Base-by-base conservation (phyloP, 2,797 vertebrate species). In the Pyrrhura leucotis region DNA sequence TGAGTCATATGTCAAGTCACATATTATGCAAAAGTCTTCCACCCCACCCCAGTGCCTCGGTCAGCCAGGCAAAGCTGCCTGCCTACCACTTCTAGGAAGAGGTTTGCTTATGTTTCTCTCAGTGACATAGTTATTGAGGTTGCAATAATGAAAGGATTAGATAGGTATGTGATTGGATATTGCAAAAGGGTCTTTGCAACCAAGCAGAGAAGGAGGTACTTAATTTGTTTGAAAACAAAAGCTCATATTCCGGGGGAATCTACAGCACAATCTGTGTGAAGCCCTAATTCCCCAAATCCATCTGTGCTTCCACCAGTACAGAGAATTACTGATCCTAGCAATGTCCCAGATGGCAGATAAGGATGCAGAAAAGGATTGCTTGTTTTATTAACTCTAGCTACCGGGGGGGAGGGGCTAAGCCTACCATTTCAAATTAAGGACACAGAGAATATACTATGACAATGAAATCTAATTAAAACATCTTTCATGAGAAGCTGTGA, bases 251-350 rank as follows among this genome's bases (percentile, higher is more conserved):
- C 40, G 23, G 33, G 71, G 37, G 80, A 95, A 93, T 87, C 77
- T 72, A 6, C 67, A 77, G 88, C 56, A 77, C 85, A 95, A 87
- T 95, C 94, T 94, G 83, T 45, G 85, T 74, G 91, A 93, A 96
- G 61, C 61, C 18, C n/a, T 97, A 95, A 97, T 97, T 94, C 95
- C 83, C 29, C 40, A 45, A 75, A 91, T 84, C 96, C 95, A 86
- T 96, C 95, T 96, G 85, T 95, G 74, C 83, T 90, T 59, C 80
- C 78, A 61, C 16, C 33, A 53, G 78, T 8, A 15, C 0, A 50
- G 77, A 71, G 82, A 96, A 94, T 96, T 95, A 93, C 71, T 74
- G 85, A 77, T 42, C 65, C 77, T 2, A n/a, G 48, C 56, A 50
- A 33, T 65, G 80, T n/a, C 83, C 74, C 96, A 97, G 94, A 94